phyloP scores from a whole-genome alignment of 1,140 invertebrate species.

The Neodiprion pinetum region DNA sequence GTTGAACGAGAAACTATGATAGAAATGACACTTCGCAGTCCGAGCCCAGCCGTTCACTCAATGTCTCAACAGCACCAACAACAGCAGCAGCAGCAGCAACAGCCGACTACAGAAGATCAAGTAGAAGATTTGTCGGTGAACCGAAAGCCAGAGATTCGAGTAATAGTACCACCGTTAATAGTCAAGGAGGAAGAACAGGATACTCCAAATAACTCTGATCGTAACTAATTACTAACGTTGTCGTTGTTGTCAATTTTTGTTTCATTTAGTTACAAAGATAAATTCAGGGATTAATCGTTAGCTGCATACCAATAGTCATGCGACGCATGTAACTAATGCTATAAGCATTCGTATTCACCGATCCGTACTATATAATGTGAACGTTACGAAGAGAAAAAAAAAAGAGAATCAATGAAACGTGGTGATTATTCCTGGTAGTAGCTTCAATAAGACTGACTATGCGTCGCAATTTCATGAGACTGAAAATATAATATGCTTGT shows the following conservation, averaged over 20 bases:
- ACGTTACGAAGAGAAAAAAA: background rate
- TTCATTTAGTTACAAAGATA: background rate
- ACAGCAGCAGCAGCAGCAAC: constrained; percentile 26
- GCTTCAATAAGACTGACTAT: constrained; percentile 39
- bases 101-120: constrained; percentile 48
- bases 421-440: constrained; percentile 7
- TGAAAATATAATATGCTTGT: constrained; percentile 31
- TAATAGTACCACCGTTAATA: constrained; percentile 35
- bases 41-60: constrained; percentile 42
- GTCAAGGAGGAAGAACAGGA: constrained; percentile 39
- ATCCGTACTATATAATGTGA: constrained; percentile 7
- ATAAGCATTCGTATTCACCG: background rate
- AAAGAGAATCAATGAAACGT: background rate
- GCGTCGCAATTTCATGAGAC: constrained; percentile 37
- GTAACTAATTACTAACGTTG: constrained; percentile 24
- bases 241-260: background rate
- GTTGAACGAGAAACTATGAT: constrained; percentile 37
- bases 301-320: constrained; percentile 4
- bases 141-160: constrained; percentile 44
- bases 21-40: constrained; percentile 34
- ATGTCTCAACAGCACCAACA: constrained; percentile 15
- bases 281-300: constrained; percentile 1
- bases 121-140: constrained; percentile 62
- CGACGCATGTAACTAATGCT: constrained; percentile 3
- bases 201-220: constrained; percentile 22